Conservation (phyloP, 92 coral and sea anemone species). For the Palythoa heliodiscus region DNA sequence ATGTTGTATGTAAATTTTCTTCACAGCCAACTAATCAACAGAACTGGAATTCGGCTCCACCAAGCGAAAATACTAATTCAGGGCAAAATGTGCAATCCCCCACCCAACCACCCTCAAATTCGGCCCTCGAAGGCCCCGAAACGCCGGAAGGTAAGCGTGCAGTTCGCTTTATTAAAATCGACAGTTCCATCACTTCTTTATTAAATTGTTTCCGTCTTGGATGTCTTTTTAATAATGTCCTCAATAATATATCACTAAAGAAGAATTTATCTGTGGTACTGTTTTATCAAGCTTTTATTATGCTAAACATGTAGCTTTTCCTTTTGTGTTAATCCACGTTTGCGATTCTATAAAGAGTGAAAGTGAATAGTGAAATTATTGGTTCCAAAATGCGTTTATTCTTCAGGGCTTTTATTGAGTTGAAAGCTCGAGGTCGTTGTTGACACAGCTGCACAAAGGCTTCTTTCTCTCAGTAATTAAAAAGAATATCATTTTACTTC, state of each 20-base stretch:
- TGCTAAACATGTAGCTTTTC: slow-evolving; percentile 80
- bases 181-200: slow-evolving; percentile 93
- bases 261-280: slow-evolving; percentile 72
- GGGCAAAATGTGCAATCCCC: slow-evolving; percentile 85
- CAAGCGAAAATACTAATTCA: slow-evolving; percentile 75
- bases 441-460: slow-evolving; percentile 99
- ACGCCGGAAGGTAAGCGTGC: slow-evolving; percentile 95
- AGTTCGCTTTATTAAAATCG: slow-evolving; percentile 85
- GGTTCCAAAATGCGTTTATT: slow-evolving; percentile 86
- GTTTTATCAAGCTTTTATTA: slow-evolving; percentile 80
- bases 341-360: slow-evolving; percentile 90
- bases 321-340: slow-evolving; percentile 82
- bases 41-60: slow-evolving; percentile 82
- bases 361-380: slow-evolving; percentile 90
- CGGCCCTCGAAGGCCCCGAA: slow-evolving; percentile 86
- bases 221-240: slow-evolving; percentile 96
- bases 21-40: slow-evolving; percentile 77
- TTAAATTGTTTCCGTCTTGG: slow-evolving; percentile 98
- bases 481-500: slow-evolving; percentile 98
- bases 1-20: slow-evolving; percentile 49
- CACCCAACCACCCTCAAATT: slow-evolving; percentile 87
- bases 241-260: slow-evolving; percentile 88
- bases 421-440: slow-evolving; percentile 98
- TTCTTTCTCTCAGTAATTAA: slow-evolving; percentile 94
- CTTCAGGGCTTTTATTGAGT: slow-evolving; percentile 97